These are phyloP conservation scores for Lepus oiostolus DNA, from an alignment of 2,797 vertebrate genomes.

Conservation along the genomic window DNA sequence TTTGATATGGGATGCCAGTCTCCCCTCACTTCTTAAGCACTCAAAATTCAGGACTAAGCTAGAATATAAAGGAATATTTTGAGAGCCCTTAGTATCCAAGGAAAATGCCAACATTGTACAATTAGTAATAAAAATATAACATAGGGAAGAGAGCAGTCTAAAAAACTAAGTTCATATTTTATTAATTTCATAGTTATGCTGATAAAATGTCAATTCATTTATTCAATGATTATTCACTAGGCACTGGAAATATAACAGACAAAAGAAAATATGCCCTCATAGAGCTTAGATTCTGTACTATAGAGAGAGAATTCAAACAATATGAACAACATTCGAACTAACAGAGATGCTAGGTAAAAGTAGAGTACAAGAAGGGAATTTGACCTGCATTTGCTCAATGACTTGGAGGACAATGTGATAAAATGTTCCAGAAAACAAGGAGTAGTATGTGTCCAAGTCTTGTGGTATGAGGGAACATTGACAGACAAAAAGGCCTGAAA, in stretches of 20 bases:
- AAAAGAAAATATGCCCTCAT: not conserved
- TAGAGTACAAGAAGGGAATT: not conserved
- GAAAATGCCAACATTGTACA: not conserved
- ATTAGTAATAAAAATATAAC: not conserved
- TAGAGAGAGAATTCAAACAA: not conserved
- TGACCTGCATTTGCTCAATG: not conserved
- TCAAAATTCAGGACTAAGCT: conserved; percentile 21
- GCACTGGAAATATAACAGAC: not conserved
- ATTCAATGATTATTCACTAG: not conserved
- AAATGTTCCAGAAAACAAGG: not conserved
- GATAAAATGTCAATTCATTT: not conserved
- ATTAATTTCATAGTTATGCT: not conserved
- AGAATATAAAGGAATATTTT: conserved; percentile 17
- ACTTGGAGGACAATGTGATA: not conserved
- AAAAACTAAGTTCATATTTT: not conserved
- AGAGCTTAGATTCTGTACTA: not conserved
- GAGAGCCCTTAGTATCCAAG: not conserved
- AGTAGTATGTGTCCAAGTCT: not conserved
- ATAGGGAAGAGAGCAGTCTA: not conserved
- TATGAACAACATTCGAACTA: not conserved
- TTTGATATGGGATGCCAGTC: no score
- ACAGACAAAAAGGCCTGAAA: not conserved
- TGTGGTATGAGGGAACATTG: not conserved
- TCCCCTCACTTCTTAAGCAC: not conserved
- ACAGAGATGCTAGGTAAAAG: not conserved